These are phyloP conservation scores for Deilephila elpenor DNA, from an alignment of 2,888 invertebrate species.

Conservation along the genomic window DNA sequence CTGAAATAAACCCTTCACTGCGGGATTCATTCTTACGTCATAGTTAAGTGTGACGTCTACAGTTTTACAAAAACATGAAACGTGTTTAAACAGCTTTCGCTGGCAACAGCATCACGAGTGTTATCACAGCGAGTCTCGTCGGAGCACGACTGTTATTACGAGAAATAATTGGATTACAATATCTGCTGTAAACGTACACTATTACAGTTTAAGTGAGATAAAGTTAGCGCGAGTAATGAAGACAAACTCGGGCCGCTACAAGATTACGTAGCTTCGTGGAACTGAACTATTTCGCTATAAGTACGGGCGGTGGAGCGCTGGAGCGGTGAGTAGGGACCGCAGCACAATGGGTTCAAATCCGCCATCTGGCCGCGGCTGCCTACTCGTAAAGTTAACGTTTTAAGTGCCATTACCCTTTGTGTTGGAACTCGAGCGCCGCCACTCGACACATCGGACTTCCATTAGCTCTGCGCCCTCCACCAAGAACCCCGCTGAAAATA, in stretches of 20 bases:
- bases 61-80: too few species aligned
- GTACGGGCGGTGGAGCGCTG: neutral
- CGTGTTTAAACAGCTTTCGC: too few species aligned
- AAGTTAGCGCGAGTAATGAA: conserved; percentile 7
- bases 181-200: neutral
- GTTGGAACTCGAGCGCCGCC: conserved; percentile 21
- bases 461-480: conserved; percentile 35
- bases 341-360: conserved; percentile 25
- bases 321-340: conserved; percentile 16
- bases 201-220: conserved; percentile 1
- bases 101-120: too few species aligned
- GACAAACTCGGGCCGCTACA: conserved; percentile 10
- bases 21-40: too few species aligned
- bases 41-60: too few species aligned
- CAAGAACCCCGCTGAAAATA: neutral
- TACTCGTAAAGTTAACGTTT: conserved; percentile 28
- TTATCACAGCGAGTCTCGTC: too few species aligned
- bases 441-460: conserved; percentile 40
- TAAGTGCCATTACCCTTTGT: conserved; percentile 28
- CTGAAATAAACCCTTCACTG: too few species aligned
- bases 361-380: conserved; percentile 26
- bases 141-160: neutral
- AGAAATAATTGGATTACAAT: conserved; percentile 3
- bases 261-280: conserved; percentile 5
- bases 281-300: neutral